A percentile compares a stretch with the other conserved stretches of the same genome.
phyloP scores from a whole-genome alignment of 2,797 vertebrate species.

The Etheostoma nigrum region DNA sequence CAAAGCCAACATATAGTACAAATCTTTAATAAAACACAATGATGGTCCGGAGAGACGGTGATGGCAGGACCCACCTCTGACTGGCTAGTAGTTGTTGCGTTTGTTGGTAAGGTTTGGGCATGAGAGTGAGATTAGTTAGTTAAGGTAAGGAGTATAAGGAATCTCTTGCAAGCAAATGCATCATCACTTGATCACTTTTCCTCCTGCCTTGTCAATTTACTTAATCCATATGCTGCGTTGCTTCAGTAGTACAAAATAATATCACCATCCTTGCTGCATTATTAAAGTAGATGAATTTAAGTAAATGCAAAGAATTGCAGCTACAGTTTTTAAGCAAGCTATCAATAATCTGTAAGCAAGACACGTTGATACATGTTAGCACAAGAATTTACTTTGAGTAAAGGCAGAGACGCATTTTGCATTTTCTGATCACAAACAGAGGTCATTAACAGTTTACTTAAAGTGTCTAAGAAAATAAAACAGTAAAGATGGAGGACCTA shows the following conservation, averaged over 20 bases:
- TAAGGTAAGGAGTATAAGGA: too few relatives aligned
- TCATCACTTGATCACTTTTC: neutral
- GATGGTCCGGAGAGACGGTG: neutral
- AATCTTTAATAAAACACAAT: neutral
- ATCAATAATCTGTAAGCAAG: conserved; percentile 3
- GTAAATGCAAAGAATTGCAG: neutral
- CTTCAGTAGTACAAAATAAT: neutral
- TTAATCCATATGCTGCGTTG: neutral
- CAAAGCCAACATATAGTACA: neutral
- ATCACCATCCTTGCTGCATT: neutral
- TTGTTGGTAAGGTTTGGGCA: too few relatives aligned
- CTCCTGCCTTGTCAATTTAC: neutral
- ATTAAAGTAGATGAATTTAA: neutral
- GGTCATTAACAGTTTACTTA: neutral
- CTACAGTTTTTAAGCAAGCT: neutral
- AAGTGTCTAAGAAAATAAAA: neutral
- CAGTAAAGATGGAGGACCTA: conserved; percentile 47
- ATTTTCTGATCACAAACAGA: neutral
- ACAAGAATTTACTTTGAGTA: neutral
- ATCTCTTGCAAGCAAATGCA: neutral
- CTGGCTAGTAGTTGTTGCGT: too few relatives aligned
- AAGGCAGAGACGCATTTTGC: neutral
- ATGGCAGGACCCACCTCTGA: too few relatives aligned
- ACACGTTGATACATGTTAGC: neutral
- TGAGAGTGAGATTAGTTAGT: too few relatives aligned